A percentile compares a stretch with the other conserved stretches of the same genome.
phyloP scores from a whole-genome alignment of 2,797 vertebrate genomes.

The Rhabdomys pumilio region DNA sequence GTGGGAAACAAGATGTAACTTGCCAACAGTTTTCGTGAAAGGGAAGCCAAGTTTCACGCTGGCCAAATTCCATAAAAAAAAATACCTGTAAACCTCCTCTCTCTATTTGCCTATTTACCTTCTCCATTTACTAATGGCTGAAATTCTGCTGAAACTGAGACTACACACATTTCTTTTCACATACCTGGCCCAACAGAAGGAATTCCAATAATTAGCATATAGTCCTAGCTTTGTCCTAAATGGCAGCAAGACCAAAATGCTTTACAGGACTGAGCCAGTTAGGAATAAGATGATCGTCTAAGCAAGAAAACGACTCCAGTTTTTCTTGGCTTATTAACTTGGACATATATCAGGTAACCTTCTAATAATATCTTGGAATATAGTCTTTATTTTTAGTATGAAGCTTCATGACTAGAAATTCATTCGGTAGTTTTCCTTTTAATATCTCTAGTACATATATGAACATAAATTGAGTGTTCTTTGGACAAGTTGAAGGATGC shows the following conservation, averaged over 20 bases:
- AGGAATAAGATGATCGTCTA: background rate
- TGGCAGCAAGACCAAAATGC: constrained; percentile 55
- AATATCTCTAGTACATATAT: constrained; percentile 2
- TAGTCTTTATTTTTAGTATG: constrained; percentile 64
- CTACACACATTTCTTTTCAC: constrained; percentile 33
- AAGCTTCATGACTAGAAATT: constrained; percentile 33
- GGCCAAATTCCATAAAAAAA: constrained; percentile 77
- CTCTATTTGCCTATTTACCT: constrained; percentile 71
- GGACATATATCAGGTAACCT: constrained; percentile 62
- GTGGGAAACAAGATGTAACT: constrained; percentile 79
- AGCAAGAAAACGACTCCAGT: constrained; percentile 60
- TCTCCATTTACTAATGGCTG: constrained; percentile 68
- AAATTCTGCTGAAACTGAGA: constrained; percentile 63
- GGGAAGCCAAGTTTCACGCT: constrained; percentile 75
- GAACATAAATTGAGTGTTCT: background rate
- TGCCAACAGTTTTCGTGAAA: constrained; percentile 75
- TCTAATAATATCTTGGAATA: constrained; percentile 63
- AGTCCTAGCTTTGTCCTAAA: constrained; percentile 60
- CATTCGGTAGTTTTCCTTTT: constrained; percentile 50
- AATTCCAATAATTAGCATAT: constrained; percentile 42
- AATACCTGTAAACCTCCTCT: constrained; percentile 68
- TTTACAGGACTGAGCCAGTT: constrained; percentile 59
- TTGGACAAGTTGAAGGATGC: constrained; percentile 17
- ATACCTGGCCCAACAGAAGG: constrained; percentile 29
- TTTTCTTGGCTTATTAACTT: constrained; percentile 66